Evolutionary conservation across 2,797 vertebrate genomes (phyloP).

Genomic region (Eulemur rubriventer): DNA sequence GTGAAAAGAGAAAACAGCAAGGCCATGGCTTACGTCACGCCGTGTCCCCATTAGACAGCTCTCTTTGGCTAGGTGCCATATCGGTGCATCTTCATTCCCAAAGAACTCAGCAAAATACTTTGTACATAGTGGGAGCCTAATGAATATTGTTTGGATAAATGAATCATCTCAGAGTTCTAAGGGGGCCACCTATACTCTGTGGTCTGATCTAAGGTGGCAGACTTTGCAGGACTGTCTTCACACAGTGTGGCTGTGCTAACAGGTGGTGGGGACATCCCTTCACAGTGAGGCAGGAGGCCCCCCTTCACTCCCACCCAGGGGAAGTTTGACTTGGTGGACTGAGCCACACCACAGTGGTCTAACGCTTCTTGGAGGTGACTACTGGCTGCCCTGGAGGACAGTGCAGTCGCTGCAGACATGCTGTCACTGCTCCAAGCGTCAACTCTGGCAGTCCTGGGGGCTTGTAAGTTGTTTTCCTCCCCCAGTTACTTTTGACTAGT

Average conservation of each 20-base stretch:
- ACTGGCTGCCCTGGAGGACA: neutral
- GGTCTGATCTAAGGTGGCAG: neutral
- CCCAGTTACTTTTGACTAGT: too few species aligned
- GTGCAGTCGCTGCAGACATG: neutral
- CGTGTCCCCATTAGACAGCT: neutral
- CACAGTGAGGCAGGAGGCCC: neutral
- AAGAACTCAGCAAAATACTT: neutral
- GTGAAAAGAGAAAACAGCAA: neutral
- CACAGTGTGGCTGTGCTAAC: neutral
- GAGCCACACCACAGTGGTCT: neutral
- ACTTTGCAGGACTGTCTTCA: neutral
- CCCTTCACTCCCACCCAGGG: neutral
- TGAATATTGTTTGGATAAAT: neutral
- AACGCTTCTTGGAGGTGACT: neutral
- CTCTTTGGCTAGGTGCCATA: neutral
- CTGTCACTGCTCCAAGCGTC: neutral
- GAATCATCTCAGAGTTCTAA: neutral
- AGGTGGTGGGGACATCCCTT: neutral
- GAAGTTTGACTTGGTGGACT: neutral
- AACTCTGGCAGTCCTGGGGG: neutral
- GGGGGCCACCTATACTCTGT: fast-evolving
- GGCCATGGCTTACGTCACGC: too few species aligned
- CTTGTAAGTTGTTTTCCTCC: neutral
- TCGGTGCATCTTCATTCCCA: neutral
- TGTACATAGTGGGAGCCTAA: neutral